These are phyloP conservation scores for Microplitis deprimator DNA, from an alignment of 2,888 invertebrate genomes.

Conservation along the genomic window DNA sequence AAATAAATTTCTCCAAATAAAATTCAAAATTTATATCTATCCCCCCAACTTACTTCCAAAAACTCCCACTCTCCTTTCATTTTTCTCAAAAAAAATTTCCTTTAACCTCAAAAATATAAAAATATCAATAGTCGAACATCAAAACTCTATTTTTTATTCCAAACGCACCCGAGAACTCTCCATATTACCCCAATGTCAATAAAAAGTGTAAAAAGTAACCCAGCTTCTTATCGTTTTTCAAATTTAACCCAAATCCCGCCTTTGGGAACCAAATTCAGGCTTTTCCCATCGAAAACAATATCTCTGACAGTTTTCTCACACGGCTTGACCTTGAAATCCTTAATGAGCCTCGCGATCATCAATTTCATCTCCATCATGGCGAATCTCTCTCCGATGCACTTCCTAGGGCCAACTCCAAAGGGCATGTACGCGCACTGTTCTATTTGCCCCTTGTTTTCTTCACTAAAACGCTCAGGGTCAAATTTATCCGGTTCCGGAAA, in stretches of 20 bases:
- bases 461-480: conserved; percentile 57
- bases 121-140: too few relatives aligned
- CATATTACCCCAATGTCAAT: too few relatives aligned
- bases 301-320: conserved; percentile 10
- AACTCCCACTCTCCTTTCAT: too few relatives aligned
- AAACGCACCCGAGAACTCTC: too few relatives aligned
- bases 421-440: conserved; percentile 49
- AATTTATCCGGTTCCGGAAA: conserved; percentile 58
- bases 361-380: conserved; percentile 60
- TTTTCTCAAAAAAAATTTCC: too few relatives aligned
- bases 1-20: too few relatives aligned
- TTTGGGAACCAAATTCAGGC: conserved; percentile 23
- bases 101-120: too few relatives aligned
- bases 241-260: conserved; percentile 32
- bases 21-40: too few relatives aligned
- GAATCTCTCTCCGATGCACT: conserved; percentile 61
- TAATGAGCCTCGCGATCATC: conserved; percentile 35
- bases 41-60: too few relatives aligned
- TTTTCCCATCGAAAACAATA: conserved; percentile 24
- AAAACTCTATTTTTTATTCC: too few relatives aligned
- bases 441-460: conserved; percentile 48
- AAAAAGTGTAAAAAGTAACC: neutral
- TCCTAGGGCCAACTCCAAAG: conserved; percentile 59
- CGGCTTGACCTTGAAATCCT: conserved; percentile 27
- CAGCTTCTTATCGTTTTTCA: neutral